Percentiles rank a stretch among this genome's conserved stretches.
These are phyloP conservation scores for Neria commutata DNA, from an alignment of 2,888 invertebrate genomes.

Conservation along the genomic window DNA sequence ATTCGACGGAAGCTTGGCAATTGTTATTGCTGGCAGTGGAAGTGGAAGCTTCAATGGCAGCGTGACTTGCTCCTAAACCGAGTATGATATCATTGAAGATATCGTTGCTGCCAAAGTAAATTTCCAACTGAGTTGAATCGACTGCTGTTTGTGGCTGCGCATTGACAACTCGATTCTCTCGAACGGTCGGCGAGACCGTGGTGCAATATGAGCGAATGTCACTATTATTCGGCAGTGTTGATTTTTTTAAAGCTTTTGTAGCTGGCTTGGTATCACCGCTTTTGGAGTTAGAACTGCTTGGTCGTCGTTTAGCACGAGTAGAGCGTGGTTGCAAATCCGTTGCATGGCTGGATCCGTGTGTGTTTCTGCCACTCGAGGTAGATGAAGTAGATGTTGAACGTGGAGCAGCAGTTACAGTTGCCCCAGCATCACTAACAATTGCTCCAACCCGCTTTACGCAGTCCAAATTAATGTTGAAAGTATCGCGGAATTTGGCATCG, in stretches of 20 bases:
- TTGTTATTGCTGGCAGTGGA: background rate
- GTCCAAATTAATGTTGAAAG: constrained; percentile 57
- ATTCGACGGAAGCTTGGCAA: constrained; percentile 5
- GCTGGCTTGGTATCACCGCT: constrained; percentile 13
- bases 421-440: constrained; percentile 47
- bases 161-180: constrained; percentile 10
- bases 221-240: constrained; percentile 5
- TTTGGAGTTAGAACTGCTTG: constrained; percentile 6
- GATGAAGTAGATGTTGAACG: background rate
- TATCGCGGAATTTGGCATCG: constrained; percentile 52
- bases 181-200: constrained; percentile 14
- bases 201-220: constrained; percentile 41
- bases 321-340: no score
- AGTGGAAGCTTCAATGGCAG: constrained; percentile 22
- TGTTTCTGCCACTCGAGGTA: no score
- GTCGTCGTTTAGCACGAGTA: background rate
- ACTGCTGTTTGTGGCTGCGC: background rate
- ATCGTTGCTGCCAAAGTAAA: constrained; percentile 55
- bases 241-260: constrained; percentile 9
- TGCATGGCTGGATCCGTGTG: no score
- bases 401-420: no score
- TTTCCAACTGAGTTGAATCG: no score
- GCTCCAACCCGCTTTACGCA: constrained; percentile 52
- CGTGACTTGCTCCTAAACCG: constrained; percentile 31
- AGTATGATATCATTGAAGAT: constrained; percentile 50